phyloP scores from a whole-genome alignment of 2,113 vertebrate species.

The Sebastes fasciatus region DNA sequence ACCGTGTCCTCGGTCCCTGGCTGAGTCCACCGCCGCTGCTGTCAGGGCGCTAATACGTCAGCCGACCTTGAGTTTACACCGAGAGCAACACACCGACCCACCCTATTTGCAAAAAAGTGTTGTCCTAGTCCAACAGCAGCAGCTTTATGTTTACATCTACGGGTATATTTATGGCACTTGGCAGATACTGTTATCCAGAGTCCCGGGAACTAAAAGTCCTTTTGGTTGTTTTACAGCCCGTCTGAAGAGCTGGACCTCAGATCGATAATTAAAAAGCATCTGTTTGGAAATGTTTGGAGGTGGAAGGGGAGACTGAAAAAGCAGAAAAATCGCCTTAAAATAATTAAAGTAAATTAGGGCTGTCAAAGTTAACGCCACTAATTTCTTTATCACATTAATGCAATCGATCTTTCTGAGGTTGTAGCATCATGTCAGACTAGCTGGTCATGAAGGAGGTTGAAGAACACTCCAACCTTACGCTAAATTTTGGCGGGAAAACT shows the following conservation, averaged over 20 bases:
- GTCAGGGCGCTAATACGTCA: constrained; percentile 35
- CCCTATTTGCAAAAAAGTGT: background rate
- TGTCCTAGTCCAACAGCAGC: constrained; percentile 4
- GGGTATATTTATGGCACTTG: background rate
- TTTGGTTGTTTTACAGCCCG: background rate
- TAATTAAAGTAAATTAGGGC: too few relatives aligned
- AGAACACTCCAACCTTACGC: too few relatives aligned
- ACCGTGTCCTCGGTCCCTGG: constrained; percentile 38
- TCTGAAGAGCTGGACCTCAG: background rate
- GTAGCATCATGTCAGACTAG: too few relatives aligned
- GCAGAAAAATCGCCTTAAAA: too few relatives aligned
- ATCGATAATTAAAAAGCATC: background rate
- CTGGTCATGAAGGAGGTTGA: too few relatives aligned
- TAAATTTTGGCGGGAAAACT: too few relatives aligned
- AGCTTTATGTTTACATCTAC: background rate
- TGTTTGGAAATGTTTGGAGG: background rate
- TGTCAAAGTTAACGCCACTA: too few relatives aligned
- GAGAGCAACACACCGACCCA: background rate
- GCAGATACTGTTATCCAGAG: background rate
- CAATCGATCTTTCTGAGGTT: too few relatives aligned
- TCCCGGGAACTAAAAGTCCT: background rate
- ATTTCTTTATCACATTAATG: too few relatives aligned
- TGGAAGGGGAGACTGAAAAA: background rate
- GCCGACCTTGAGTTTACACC: constrained; percentile 41
- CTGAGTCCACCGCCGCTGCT: constrained; percentile 18